phyloP scores from a whole-genome alignment of 1,140 invertebrate genomes.

The Berghia stephanieae region DNA sequence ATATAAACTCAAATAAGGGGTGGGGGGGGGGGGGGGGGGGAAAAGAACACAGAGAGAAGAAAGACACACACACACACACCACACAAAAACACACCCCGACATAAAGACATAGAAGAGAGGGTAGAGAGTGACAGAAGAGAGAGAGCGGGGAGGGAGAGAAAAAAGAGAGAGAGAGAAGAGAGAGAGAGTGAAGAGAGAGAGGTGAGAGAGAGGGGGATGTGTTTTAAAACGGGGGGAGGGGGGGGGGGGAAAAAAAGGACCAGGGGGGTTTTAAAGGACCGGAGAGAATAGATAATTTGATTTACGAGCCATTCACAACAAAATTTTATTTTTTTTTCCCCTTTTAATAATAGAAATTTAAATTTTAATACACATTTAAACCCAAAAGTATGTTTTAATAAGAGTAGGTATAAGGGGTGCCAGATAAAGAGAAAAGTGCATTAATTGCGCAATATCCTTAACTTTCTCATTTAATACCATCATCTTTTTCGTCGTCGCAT shows the following conservation, averaged over 20 bases:
- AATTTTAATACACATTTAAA: no score
- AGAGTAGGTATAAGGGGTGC: no score
- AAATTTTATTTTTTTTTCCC: no score
- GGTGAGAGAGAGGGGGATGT: neutral
- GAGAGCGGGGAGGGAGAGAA: neutral
- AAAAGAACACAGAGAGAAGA: neutral
- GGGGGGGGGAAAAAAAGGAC: neutral
- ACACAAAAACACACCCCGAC: neutral
- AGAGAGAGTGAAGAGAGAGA: neutral
- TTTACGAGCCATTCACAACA: no score
- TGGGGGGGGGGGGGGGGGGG: neutral
- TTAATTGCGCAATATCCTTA: no score
- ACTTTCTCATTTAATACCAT: no score
- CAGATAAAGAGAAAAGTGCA: neutral
- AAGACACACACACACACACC: neutral
- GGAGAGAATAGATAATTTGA: no score
- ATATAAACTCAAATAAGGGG: slow-evolving; percentile 9
- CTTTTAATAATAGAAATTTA: no score
- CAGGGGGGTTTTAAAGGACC: no score
- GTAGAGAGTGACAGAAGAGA: slow-evolving; percentile 20
- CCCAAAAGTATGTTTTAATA: no score
- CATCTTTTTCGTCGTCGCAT: no score
- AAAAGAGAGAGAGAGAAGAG: neutral
- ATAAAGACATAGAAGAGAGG: neutral
- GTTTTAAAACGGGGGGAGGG: neutral